Evolutionary conservation across 2,888 invertebrate genomes (phyloP), one percentile per base, ranked within the genome.

Genomic region (Anthrax anthrax): DNA sequence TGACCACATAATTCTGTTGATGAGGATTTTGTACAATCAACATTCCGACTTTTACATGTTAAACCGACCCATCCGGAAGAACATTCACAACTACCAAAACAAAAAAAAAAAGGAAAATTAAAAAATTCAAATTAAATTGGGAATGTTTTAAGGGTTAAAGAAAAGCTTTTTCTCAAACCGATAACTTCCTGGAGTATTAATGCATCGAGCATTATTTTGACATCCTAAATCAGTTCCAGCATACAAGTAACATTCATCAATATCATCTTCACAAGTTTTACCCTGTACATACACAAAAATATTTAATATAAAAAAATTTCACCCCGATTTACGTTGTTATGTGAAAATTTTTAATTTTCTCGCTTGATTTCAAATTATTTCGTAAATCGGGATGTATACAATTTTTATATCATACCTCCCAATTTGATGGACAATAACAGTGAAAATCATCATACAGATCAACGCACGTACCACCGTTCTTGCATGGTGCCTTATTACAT

Each of bases 191-290:
- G 75, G 77, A 47, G 72, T 76, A 63, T 94, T 92, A 18, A 78
- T 65, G 59, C 94, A 94, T 4, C 80, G 81, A 0, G 84, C 92
- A 14, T 85, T 85, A 68, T 94, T 90, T 69, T 94, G 92, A 63
- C 95, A 95, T 3, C 91, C 92, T 39, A 88, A 71, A 60, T 87
- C 90, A 0, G 91, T 91, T 32, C 88, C 89, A 9, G 75, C 73
- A 58, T 80, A 86, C 55, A 75, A 73, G 0, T 73, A 71, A 63
- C 95, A 95, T 69, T 95, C 95, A 60, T 95, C 84, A 0, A 94
- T 84, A 63, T 95, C 94, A 2, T 66, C 62, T 43, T 79, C 76
- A 64, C 95, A 95, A 3, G 63, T 67, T 5, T 64, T 52, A 3
- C 87, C 87, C 81, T 65, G 16, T 4, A 34, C n/a, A n/a, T n/a